Evolutionary conservation across 2,797 vertebrate genomes (phyloP), one percentile per base, ranked within the genome.

Genomic region (Menidia menidia): DNA sequence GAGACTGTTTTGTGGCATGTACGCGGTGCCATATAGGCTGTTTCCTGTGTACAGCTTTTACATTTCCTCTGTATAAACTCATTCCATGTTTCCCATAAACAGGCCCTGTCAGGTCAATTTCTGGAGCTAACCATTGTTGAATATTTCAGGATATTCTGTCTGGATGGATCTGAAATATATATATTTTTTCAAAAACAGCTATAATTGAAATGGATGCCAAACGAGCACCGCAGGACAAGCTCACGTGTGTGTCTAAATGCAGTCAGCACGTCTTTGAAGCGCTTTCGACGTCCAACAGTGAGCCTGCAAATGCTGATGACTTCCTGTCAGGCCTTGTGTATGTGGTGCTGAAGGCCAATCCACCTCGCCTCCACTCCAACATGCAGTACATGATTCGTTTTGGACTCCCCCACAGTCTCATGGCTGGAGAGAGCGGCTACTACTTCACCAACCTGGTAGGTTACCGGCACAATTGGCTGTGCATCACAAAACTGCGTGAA

Each of bases 201-300:
- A 93, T 96, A 53, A 93, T 95, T 33, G 94, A 95, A 87, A 94
- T 95, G 94, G 95, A 96, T 61, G 94, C 95, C 50, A 95, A 94
- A 82, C 90, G 95, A 60, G 93, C 94, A 0, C 95, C 95, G 4
- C 95, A 95, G 82, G 95, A 95, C 84, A 96, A 96, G 77, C 90
- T 96, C 4, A 60, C 87, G 0, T 96, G 94, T 15, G 86, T 96
- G 61, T 90, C 88, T 60, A 94, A 91, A 79, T 95, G 94, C 82
- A 93, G 95, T 72, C 91, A 94, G 72, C 92, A 92, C 19, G 86
- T 96, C 19, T 95, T 95, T 18, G 91, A 93, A 73, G 93, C 88
- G 0, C 92, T 95, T 18, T 90, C 93, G 16, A 75, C 48, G 16
- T 93, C 88, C 0, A 95, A 80, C 78, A 83, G 66, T 8, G 92